Conservation (phyloP, 2,797 vertebrate species). For the Enteromius unitaeniatus region DNA sequence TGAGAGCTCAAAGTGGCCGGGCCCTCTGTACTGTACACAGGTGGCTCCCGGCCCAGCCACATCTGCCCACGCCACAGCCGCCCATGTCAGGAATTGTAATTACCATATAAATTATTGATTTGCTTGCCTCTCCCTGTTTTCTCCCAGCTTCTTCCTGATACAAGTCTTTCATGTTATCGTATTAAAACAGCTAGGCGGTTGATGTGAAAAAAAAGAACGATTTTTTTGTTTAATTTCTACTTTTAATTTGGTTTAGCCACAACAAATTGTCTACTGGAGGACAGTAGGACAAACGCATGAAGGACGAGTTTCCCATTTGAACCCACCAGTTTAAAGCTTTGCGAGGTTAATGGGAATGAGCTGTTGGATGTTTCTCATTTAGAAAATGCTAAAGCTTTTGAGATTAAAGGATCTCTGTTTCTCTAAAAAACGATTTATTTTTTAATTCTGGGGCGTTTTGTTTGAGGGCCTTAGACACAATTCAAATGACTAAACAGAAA, state of each 20-base stretch:
- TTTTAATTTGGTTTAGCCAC: conserved; percentile 26
- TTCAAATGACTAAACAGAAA: neutral
- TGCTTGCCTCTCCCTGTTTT: conserved; percentile 41
- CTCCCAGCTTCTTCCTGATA: conserved; percentile 19
- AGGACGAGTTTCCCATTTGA: conserved; percentile 41
- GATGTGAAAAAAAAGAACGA: neutral
- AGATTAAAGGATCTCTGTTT: conserved; percentile 16
- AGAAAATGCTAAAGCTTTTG: conserved; percentile 11
- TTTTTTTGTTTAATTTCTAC: conserved; percentile 27
- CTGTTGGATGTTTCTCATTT: conserved; percentile 24
- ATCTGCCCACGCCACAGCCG: conserved; percentile 43
- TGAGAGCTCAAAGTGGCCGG: conserved; percentile 17
- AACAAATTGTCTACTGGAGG: conserved; percentile 23
- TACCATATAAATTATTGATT: conserved; percentile 53
- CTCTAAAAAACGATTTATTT: neutral
- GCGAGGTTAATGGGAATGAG: conserved; percentile 50
- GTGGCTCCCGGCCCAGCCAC: conserved; percentile 43
- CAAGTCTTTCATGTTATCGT: conserved; percentile 50
- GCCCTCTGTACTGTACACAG: conserved; percentile 44
- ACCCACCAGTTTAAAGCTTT: conserved; percentile 44
- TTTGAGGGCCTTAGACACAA: neutral
- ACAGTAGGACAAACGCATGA: conserved; percentile 32
- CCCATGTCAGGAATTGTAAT: conserved; percentile 52
- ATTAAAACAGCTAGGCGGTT: conserved; percentile 39
- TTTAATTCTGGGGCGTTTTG: neutral